Evolutionary conservation across 2,113 vertebrate species (phyloP).

Genomic region (Sebastes fasciatus): DNA sequence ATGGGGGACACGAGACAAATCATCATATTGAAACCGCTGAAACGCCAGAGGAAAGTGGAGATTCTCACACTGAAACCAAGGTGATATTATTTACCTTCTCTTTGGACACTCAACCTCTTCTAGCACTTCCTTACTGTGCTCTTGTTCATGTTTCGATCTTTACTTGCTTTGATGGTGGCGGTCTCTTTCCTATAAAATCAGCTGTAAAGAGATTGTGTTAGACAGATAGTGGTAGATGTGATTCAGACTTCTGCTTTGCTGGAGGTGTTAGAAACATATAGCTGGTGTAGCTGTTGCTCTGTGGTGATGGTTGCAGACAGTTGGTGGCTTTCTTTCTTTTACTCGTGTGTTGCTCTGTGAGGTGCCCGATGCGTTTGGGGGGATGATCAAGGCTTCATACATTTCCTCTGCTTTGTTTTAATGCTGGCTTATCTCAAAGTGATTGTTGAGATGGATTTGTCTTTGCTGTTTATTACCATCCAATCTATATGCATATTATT

Average conservation of each 20-base stretch:
- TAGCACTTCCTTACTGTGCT: constrained; percentile 28
- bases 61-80: constrained; percentile 60
- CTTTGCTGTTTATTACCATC: constrained; percentile 5
- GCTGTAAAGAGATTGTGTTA: neutral
- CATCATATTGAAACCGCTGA: constrained; percentile 48
- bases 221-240: constrained; percentile 1
- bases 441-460: constrained; percentile 16
- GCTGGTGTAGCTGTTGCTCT: constrained; percentile 14
- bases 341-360: constrained; percentile 14
- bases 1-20: constrained; percentile 25
- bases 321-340: constrained; percentile 31
- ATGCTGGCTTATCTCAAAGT: constrained; percentile 18
- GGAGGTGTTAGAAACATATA: neutral
- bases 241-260: constrained; percentile 38
- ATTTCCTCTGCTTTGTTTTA: constrained; percentile 20
- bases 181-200: constrained; percentile 28
- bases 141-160: constrained; percentile 30
- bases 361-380: neutral
- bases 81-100: constrained; percentile 63
- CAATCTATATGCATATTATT: constrained; percentile 11
- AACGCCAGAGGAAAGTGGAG: constrained; percentile 60
- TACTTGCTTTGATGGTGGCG: constrained; percentile 49
- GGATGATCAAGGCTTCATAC: constrained; percentile 1
- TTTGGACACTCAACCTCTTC: constrained; percentile 34
- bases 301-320: constrained; percentile 11